Evolutionary conservation across 1,140 invertebrate genomes (phyloP).

Genomic region (Hyles euphorbiae): DNA sequence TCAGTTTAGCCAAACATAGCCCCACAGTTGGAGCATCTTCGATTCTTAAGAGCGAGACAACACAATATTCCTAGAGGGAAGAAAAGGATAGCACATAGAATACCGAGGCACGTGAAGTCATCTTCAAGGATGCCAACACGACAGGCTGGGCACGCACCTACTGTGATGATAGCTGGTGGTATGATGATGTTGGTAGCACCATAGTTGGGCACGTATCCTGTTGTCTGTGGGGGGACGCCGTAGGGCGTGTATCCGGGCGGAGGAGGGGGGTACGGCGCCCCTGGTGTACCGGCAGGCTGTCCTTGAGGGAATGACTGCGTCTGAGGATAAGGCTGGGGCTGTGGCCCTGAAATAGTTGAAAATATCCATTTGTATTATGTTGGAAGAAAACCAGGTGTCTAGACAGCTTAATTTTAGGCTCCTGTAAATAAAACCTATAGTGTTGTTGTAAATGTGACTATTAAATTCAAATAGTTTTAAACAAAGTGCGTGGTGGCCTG

Average conservation of each 20-base stretch:
- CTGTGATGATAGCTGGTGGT: constrained; percentile 66
- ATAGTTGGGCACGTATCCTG: constrained; percentile 62
- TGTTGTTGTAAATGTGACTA: too few species aligned
- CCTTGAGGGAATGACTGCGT: constrained; percentile 16
- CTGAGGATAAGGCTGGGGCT: constrained; percentile 6
- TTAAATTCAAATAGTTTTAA: too few species aligned
- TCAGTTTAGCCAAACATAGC: constrained; percentile 82
- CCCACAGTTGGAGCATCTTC: constrained; percentile 89
- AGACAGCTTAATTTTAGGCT: too few species aligned
- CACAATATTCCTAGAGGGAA: constrained; percentile 90
- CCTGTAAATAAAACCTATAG: too few species aligned
- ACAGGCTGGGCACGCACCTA: constrained; percentile 89
- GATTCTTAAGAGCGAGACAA: constrained; percentile 86
- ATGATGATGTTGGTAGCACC: constrained; percentile 74
- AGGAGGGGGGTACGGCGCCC: constrained; percentile 42
- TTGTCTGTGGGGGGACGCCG: constrained; percentile 34
- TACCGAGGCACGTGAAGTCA: constrained; percentile 87
- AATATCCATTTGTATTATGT: too few species aligned
- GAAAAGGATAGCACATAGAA: constrained; percentile 89
- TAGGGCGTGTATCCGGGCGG: constrained; percentile 58
- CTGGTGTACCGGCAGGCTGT: constrained; percentile 28
- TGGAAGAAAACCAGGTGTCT: too few species aligned
- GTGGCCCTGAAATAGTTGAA: constrained; percentile 25
- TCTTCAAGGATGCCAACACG: constrained; percentile 89
- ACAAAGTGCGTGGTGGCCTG: too few species aligned